Conservation (phyloP, 2,113 vertebrate genomes). For the Ranitomeya variabilis region DNA sequence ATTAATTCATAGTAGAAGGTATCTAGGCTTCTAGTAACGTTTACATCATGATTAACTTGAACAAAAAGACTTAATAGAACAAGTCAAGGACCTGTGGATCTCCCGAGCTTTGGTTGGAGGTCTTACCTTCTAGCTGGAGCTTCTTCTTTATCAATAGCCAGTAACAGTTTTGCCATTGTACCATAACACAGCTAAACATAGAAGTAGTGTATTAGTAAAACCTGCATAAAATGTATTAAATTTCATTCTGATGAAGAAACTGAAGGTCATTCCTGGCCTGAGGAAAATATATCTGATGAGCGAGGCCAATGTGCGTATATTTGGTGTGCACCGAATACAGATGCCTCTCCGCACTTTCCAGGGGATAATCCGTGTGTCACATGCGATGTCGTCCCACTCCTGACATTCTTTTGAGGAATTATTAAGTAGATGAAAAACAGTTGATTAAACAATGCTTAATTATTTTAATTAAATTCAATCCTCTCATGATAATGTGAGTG, state of each 20-base stretch:
- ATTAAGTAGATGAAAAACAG: constrained; percentile 25
- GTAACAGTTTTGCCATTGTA: background rate
- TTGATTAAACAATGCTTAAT: constrained; percentile 46
- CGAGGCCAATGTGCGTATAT: background rate
- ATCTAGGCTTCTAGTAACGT: background rate
- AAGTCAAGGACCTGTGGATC: background rate
- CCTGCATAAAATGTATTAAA: background rate
- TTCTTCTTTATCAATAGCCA: background rate
- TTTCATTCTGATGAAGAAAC: constrained; percentile 13
- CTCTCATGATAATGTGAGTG: constrained; percentile 31
- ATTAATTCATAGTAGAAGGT: background rate
- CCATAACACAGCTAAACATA: background rate
- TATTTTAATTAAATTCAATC: constrained; percentile 48
- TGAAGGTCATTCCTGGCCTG: constrained; percentile 43
- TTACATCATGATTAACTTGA: background rate
- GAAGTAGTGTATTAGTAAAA: constrained; percentile 38
- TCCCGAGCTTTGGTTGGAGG: background rate
- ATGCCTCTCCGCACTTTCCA: constrained; percentile 35
- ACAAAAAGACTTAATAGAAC: background rate
- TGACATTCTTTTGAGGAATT: constrained; percentile 44
- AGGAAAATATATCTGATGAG: constrained; percentile 37
- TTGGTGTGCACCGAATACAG: background rate
- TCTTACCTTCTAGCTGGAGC: background rate
- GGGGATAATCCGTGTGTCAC: constrained; percentile 37
- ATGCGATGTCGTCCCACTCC: background rate